Percentiles rank a stretch among this genome's conserved stretches.
Evolutionary conservation across 1,140 invertebrate genomes (phyloP).

Genomic region (Solenopsis fugax): DNA sequence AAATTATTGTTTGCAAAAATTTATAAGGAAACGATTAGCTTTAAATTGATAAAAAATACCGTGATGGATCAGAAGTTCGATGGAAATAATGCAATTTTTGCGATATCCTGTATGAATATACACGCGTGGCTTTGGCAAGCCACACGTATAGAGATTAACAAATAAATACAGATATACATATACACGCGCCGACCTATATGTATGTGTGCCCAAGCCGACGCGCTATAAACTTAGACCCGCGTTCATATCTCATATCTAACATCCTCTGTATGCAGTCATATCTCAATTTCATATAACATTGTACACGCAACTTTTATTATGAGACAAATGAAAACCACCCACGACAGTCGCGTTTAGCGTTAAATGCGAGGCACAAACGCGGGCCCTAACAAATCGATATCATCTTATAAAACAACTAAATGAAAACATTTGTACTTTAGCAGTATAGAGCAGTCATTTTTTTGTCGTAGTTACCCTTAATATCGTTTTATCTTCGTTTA

Average conservation of each 20-base stretch:
- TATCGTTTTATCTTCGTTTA: slow-evolving; percentile 75
- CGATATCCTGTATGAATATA: slow-evolving; percentile 47
- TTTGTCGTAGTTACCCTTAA: slow-evolving; percentile 80
- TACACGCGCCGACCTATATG: slow-evolving; percentile 68
- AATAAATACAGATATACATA: slow-evolving; percentile 79
- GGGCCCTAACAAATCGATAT: slow-evolving; percentile 73
- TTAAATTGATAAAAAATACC: background rate
- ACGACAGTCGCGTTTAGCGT: background rate
- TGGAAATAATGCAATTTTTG: slow-evolving; percentile 24
- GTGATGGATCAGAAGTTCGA: no score
- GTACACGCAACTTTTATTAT: slow-evolving; percentile 16
- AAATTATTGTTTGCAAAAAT: background rate
- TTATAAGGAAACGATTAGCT: background rate
- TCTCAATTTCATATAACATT: slow-evolving; percentile 25
- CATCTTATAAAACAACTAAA: slow-evolving; percentile 84
- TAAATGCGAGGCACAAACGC: slow-evolving; percentile 51
- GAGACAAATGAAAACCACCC: slow-evolving; percentile 24
- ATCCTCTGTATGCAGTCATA: background rate
- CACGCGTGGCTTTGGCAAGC: background rate
- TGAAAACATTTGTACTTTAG: slow-evolving; percentile 87
- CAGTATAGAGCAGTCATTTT: slow-evolving; percentile 86
- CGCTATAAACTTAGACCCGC: slow-evolving; percentile 34
- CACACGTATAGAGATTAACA: slow-evolving; percentile 70
- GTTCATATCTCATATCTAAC: slow-evolving; percentile 16
- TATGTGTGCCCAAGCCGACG: slow-evolving; percentile 55